Conservation (phyloP, 2,888 invertebrate genomes). For the Plagodis dolabraria region DNA sequence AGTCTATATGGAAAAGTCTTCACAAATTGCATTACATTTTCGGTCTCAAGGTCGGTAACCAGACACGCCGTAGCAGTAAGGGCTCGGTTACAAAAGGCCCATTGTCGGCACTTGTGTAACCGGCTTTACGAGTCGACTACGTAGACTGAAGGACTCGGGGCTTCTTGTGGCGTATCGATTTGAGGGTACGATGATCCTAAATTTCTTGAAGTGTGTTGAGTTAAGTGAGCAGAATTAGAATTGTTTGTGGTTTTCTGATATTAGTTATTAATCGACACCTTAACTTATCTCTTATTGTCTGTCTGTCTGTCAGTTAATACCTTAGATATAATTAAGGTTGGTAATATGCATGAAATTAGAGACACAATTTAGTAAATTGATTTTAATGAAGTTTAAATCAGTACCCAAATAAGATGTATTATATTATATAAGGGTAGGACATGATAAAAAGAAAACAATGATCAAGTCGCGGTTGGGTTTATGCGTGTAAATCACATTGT, state of each 20-base stretch:
- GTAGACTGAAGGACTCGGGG: conserved; percentile 10
- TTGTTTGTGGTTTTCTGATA: not conserved
- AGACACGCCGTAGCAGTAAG: conserved; percentile 27
- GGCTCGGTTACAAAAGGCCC: conserved; percentile 32
- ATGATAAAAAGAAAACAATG: too few relatives aligned
- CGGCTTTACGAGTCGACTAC: conserved; percentile 34
- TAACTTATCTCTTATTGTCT: too few relatives aligned
- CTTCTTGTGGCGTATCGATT: conserved; percentile 27
- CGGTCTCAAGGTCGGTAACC: conserved; percentile 26
- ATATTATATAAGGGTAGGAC: too few relatives aligned
- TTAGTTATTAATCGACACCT: too few relatives aligned
- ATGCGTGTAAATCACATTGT: too few relatives aligned
- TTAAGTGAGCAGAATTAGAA: not conserved
- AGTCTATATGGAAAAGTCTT: conserved; percentile 1
- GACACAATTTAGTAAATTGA: too few relatives aligned
- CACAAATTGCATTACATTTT: conserved; percentile 27
- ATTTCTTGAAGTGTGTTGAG: not conserved
- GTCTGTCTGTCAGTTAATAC: too few relatives aligned
- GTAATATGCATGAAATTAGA: too few relatives aligned
- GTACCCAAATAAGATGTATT: too few relatives aligned
- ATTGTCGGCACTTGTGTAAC: conserved; percentile 36
- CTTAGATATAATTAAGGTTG: too few relatives aligned
- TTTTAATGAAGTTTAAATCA: too few relatives aligned
- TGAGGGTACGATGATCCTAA: conserved; percentile 2
- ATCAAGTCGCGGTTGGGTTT: too few relatives aligned